phyloP scores from a whole-genome alignment of 2,888 invertebrate species.

The Oscheius sp. region DNA sequence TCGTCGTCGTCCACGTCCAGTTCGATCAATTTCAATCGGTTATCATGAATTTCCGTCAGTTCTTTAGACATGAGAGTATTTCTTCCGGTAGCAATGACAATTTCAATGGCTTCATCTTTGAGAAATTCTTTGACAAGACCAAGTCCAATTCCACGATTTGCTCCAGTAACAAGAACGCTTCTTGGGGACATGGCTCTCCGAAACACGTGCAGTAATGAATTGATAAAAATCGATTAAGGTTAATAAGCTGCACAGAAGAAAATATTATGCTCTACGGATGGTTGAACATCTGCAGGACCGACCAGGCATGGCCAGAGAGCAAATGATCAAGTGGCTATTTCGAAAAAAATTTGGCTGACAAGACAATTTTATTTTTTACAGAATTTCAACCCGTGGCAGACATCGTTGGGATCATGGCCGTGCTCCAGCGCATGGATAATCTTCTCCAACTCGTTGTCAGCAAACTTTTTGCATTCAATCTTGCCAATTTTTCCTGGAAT shows the following conservation, averaged over 20 bases:
- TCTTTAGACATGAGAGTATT: constrained; percentile 9
- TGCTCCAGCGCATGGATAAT: constrained; percentile 52
- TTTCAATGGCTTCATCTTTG: constrained; percentile 17
- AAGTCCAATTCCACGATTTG: constrained; percentile 34
- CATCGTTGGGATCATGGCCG: constrained; percentile 50
- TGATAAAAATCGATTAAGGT: no score
- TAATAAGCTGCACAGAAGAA: no score
- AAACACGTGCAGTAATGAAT: neutral
- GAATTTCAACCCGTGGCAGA: constrained; percentile 45
- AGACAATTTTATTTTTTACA: no score
- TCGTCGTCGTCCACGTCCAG: constrained; percentile 14
- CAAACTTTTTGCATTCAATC: constrained; percentile 46
- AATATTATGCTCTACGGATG: no score
- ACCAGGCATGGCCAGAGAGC: no score
- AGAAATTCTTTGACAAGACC: constrained; percentile 17
- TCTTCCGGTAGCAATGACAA: constrained; percentile 21
- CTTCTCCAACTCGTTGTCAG: constrained; percentile 45
- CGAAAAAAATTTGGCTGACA: no score
- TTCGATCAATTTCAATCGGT: neutral
- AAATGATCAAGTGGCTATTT: no score
- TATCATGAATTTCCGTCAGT: constrained; percentile 1
- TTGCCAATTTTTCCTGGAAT: constrained; percentile 47
- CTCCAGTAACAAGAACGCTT: constrained; percentile 30
- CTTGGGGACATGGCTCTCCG: constrained; percentile 25
- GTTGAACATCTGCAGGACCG: no score